Evolutionary conservation across 2,113 vertebrate species (phyloP), one percentile per base, ranked within the genome.

Genomic region (Okapia johnstoni): DNA sequence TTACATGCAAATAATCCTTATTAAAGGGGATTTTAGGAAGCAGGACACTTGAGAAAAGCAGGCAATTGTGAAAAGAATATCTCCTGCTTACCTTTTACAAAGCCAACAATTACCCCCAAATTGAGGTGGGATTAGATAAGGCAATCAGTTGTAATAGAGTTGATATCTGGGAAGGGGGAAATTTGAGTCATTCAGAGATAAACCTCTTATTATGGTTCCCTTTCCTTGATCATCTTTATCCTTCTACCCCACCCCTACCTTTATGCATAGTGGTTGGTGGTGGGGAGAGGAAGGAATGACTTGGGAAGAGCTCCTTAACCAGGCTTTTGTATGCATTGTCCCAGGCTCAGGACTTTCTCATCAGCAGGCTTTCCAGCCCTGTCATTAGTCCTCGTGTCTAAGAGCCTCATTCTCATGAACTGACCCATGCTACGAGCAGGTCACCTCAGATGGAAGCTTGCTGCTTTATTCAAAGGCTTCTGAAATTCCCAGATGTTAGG

Each of bases 341-440:
- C 93, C 84, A 96, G 86, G 76, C 98, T 96, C 92, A 36, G 63
- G 52, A 86, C 87, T 98, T 99, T 98, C 98, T 98, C 98, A 98
- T 97, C 97, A 98, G 96, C 98, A 97, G 97, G 92, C 94, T 98
- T 95, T 97, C 96, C 96, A 73, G 43, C 98, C 97, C 97, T 99
- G 97, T 98, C 98, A 99, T 99, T 99, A 99, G 96, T 98, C 94
- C 87, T 85, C 21, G 88, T 94, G 81, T 95, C 87, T 94, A 98
- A 98, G 97, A 98, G 97, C 79, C 46, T 57, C 95, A 95, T 97
- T 90, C 96, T 98, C 90, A 88, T 52, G 63, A 81, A 91, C 87
- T 98, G 98, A 99, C 99, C 98, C 94, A 92, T 43, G 80, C 96
- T 95, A 98, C 95, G 93, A 97, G 85, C 54, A 84, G 97, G 98